These are phyloP conservation scores for Drosophila kokeensis DNA, from an alignment of 2,888 invertebrate genomes.

Conservation along the genomic window DNA sequence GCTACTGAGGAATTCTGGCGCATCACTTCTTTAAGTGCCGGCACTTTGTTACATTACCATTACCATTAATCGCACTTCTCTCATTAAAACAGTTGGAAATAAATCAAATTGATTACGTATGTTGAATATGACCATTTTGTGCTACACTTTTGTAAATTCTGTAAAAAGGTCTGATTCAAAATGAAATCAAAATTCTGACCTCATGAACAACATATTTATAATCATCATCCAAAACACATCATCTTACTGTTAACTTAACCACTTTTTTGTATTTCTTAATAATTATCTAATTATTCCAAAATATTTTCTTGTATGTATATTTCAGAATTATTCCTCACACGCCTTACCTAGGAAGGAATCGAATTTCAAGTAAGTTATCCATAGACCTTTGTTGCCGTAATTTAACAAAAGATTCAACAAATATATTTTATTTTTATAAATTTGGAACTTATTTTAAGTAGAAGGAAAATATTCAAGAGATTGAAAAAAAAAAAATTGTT, in stretches of 20 bases:
- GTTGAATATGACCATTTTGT: not conserved
- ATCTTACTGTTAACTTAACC: not conserved
- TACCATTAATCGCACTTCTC: slow-evolving; percentile 10
- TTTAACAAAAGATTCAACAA: not conserved
- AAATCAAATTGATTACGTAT: slow-evolving; percentile 34
- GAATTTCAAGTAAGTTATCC: not conserved
- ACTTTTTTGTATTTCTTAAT: too few relatives aligned
- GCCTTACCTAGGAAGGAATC: not conserved
- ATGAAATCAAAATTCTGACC: not conserved
- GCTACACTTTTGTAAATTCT: not conserved
- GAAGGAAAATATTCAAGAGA: not conserved
- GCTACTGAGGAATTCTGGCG: slow-evolving; percentile 30
- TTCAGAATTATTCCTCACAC: not conserved
- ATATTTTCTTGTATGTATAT: not conserved
- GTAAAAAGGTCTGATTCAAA: not conserved
- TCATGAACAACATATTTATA: not conserved
- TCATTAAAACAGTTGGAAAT: slow-evolving; percentile 21
- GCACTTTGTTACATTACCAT: slow-evolving; percentile 37
- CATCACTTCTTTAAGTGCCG: slow-evolving; percentile 39
- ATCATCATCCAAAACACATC: not conserved
- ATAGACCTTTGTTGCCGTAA: not conserved
- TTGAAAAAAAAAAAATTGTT: slow-evolving; percentile 6
- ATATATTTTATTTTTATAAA: not conserved
- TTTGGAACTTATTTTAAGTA: slow-evolving; percentile 19
- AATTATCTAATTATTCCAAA: not conserved